Evolutionary conservation across 2,797 vertebrate genomes (phyloP).

Genomic region (Anguilla pacifica): DNA sequence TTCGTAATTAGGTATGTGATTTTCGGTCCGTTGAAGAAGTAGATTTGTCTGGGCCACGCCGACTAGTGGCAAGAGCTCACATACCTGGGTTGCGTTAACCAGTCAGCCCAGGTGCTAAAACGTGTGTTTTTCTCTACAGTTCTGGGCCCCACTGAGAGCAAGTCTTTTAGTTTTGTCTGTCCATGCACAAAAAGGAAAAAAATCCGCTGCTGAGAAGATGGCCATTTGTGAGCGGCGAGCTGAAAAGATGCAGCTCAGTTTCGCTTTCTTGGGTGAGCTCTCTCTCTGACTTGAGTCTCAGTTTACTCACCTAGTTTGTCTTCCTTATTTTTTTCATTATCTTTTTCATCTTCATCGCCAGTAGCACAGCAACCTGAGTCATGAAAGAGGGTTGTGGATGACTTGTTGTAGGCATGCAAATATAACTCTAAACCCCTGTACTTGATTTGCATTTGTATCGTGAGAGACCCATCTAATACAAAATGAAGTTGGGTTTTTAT

Average conservation of each 20-base stretch:
- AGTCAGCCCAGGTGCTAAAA: too few species aligned
- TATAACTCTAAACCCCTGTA: neutral
- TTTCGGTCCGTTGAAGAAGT: too few species aligned
- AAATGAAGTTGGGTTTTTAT: neutral
- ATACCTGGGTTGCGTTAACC: too few species aligned
- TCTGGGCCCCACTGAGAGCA: too few species aligned
- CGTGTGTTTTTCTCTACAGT: too few species aligned
- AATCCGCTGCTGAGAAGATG: too few species aligned
- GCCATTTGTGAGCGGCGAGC: neutral
- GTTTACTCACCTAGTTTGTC: neutral
- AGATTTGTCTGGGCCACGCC: too few species aligned
- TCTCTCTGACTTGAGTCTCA: neutral
- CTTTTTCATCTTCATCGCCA: neutral
- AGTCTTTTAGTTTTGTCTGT: too few species aligned
- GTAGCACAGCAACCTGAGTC: slow-evolving; percentile 27
- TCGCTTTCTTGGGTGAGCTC: neutral
- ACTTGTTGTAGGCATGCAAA: neutral
- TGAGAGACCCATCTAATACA: neutral
- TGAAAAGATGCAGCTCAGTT: neutral
- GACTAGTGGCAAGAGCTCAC: too few species aligned
- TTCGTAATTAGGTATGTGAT: too few species aligned
- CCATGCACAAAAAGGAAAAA: too few species aligned
- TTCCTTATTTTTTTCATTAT: neutral
- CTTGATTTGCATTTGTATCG: neutral
- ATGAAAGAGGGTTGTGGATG: neutral